Base-by-base conservation (phyloP, 2,888 invertebrate species). In the Mythimna impura region DNA sequence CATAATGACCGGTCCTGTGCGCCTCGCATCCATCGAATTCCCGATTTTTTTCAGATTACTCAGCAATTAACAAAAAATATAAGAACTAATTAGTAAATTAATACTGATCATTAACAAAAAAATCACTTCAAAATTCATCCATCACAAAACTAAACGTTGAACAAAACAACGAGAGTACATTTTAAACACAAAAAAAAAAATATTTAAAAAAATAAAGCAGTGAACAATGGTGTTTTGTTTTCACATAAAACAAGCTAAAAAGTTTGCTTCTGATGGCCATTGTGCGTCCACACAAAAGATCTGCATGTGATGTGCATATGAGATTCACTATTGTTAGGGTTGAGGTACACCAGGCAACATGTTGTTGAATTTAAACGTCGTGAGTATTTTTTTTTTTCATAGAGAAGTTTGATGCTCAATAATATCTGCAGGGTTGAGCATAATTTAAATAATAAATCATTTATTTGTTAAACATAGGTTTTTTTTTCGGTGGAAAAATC, bases 171-270 rank as follows among this genome's bases (percentile, higher is more conserved):
- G 25, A 14, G n/a, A 55, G 12, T 8, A 14, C 22, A 57, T 57
- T 54, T 67, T 47, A n/a, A 72, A 70, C 43, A 34, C n/a, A 70
- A 81, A 78, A 84, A 76, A 43, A 76, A 43, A 71, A 61, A 5
- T 71, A 64, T 69, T 83, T 84, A 36, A 12, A 66, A 79, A 80
- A 83, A 70, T 73, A 81, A 73, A 76, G 74, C 80, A 76, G 30
- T 47, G 22, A 69, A 89, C 88, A 88, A 89, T 86, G 64, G 84
- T 50, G 81, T 89, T 85, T 88, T 88, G 86, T 88, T 89, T 88
- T 84, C 81, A 71, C 84, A 80, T 84, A 82, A 88, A 90, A 90
- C 87, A 86, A 82, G 85, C 85, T 89, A 84, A 89, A 89, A 90
- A 85, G 84, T 88, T 87, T 90, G 89, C 88, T 75, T 73, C 84